Evolutionary conservation across 2,888 invertebrate genomes (phyloP).

Genomic region (Scaptodrosophila latifasciaeformis): DNA sequence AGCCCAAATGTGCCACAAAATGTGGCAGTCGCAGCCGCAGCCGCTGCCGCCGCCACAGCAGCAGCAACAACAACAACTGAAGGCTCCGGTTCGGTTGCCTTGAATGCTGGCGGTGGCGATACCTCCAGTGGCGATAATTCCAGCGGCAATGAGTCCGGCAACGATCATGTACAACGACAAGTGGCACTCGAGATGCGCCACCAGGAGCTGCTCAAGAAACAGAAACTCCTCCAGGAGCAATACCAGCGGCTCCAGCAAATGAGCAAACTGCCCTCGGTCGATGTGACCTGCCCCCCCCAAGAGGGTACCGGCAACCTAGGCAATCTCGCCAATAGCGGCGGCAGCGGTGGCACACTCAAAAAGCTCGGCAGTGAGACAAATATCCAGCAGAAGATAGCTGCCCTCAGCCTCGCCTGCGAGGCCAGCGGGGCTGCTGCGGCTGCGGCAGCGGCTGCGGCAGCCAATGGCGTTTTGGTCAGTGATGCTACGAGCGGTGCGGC

Average conservation of each 20-base stretch:
- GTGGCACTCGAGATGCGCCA: conserved; percentile 90
- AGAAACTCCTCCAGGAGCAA: conserved; percentile 92
- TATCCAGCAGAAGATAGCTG: conserved; percentile 81
- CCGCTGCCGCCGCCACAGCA: conserved; percentile 38
- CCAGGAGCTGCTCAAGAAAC: conserved; percentile 90
- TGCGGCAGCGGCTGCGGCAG: conserved; percentile 55
- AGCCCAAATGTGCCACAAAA: conserved; percentile 81
- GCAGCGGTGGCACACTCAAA: conserved; percentile 78
- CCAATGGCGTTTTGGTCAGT: conserved; percentile 58
- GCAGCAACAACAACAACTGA: conserved; percentile 70
- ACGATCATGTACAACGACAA: conserved; percentile 83
- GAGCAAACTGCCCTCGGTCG: conserved; percentile 84
- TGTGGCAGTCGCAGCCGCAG: conserved; percentile 72
- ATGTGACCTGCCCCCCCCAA: conserved; percentile 78
- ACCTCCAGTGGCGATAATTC: conserved; percentile 78
- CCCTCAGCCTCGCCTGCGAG: conserved; percentile 48
- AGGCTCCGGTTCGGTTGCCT: no score
- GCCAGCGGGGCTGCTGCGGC: conserved; percentile 33
- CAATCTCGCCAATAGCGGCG: conserved; percentile 65
- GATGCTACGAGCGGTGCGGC: conserved; percentile 50
- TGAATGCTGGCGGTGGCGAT: conserved; percentile 55
- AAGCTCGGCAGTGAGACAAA: conserved; percentile 93
- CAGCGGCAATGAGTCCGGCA: conserved; percentile 85
- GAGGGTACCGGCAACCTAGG: conserved; percentile 19
- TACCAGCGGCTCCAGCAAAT: conserved; percentile 92